Evolutionary conservation across 2,888 invertebrate species (phyloP).

Genomic region (Desoria tigrina): DNA sequence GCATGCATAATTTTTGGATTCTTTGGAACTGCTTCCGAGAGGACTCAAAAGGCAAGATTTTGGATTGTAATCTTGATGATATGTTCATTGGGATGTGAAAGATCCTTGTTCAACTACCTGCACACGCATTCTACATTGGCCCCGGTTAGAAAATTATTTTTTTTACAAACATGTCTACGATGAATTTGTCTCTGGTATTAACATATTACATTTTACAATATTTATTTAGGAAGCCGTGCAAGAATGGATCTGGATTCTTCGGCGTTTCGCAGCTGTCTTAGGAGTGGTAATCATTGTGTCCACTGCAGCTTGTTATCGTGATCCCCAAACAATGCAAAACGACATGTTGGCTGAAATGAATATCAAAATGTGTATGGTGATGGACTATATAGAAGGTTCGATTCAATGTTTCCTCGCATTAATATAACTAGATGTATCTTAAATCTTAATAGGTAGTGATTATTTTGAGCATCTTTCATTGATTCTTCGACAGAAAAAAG

Average conservation of each 20-base stretch:
- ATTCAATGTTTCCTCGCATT: too few relatives aligned
- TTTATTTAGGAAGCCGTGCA: constrained; percentile 57
- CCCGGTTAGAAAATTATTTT: constrained; percentile 10
- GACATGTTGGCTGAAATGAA: constrained; percentile 38
- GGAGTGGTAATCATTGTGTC: constrained; percentile 56
- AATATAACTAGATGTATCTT: too few relatives aligned
- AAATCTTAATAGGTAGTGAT: too few relatives aligned
- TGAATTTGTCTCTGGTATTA: not conserved
- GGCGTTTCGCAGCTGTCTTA: constrained; percentile 57
- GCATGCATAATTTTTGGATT: constrained; percentile 61
- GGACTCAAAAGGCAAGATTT: constrained; percentile 63
- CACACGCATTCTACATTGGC: constrained; percentile 36
- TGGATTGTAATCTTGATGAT: constrained; percentile 62
- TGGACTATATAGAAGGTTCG: constrained; percentile 37
- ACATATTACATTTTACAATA: not conserved
- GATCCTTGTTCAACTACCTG: constrained; percentile 54
- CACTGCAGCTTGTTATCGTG: constrained; percentile 57
- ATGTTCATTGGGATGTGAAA: constrained; percentile 61
- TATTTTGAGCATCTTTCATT: too few relatives aligned
- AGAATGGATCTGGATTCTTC: constrained; percentile 59
- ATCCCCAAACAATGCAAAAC: constrained; percentile 51
- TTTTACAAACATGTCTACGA: constrained; percentile 6
- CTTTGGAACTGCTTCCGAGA: constrained; percentile 62
- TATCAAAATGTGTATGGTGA: constrained; percentile 30
- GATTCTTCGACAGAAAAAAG: too few relatives aligned